Base-by-base conservation (phyloP, 2,888 invertebrate species). In the Pogonocherus hispidulus region DNA sequence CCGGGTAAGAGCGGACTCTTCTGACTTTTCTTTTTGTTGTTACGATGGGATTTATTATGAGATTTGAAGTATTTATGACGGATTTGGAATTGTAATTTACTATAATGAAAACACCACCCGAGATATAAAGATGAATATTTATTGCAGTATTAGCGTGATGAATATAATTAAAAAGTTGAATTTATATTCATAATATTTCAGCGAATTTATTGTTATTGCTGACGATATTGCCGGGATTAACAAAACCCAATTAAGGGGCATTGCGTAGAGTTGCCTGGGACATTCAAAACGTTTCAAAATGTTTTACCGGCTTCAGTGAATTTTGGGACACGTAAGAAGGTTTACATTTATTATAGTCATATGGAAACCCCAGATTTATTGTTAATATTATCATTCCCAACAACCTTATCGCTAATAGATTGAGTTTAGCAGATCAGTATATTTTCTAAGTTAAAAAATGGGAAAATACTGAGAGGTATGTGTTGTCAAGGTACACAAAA, bases 41-140 rank as follows among this genome's bases (percentile, higher is more conserved):
- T 68, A 63, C 71, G 79, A 79, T 78, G 76, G 79, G 81, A 82
- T 82, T 82, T 82, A 82, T 81, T 78, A 77, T 77, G 69, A 77
- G 78, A 80, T 81, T 80, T 80, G 80, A 82, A 80, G 78, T 82
- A 82, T 82, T 82, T 81, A 82, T 82, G 79, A 77, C 75, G 80
- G 82, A 82, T 81, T 80, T 80, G 77, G 80, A 78, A 75, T 79
- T 79, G 80, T 81, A 81, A 82, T 79, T 81, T 80, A 80, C 77
- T 76, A 75, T 80, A 80, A 80, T 79, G 79, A 73, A 80, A 79
- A 79, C 75, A 74, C 78, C 73, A 73, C 71, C 72, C 73, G 73
- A 77, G 78, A 78, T 76, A 81, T 80, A 79, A 81, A 80, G 80
- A 80, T 78, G 79, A 78, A 80, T 80, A 80, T 81, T 81, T 80